A percentile compares a stretch with the other conserved stretches of the same genome.
These are phyloP conservation scores for Xylota segnis DNA, from an alignment of 2,888 invertebrate species.

Conservation along the genomic window DNA sequence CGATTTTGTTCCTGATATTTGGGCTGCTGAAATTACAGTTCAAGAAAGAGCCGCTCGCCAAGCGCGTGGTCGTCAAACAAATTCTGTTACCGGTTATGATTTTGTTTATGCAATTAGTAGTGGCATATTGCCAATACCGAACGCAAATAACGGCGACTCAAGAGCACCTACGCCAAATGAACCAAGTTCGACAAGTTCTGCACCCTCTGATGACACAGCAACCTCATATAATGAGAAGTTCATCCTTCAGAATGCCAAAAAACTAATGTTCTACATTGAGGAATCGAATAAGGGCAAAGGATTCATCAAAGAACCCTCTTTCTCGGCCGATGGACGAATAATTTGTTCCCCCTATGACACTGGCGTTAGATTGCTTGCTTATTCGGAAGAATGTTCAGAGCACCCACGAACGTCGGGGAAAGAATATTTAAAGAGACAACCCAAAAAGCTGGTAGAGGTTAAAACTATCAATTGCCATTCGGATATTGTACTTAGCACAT, in stretches of 20 bases:
- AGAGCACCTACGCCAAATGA: neutral
- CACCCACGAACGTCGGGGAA: conserved; percentile 85
- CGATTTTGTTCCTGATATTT: conserved; percentile 83
- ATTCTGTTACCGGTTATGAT: conserved; percentile 82
- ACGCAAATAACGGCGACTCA: neutral
- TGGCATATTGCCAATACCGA: conserved; percentile 81
- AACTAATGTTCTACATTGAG: conserved; percentile 92
- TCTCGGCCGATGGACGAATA: conserved; percentile 94
- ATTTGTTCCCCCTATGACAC: conserved; percentile 95
- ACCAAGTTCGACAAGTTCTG: neutral
- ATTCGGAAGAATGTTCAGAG: conserved; percentile 91
- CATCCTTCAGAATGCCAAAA: conserved; percentile 87
- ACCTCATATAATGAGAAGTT: conserved; percentile 63
- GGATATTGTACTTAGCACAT: conserved; percentile 94
- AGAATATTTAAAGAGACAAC: conserved; percentile 78
- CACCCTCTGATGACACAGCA: conserved; percentile 14
- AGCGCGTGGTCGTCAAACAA: conserved; percentile 80
- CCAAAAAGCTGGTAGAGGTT: conserved; percentile 87
- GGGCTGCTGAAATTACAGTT: conserved; percentile 84
- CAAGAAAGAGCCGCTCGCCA: conserved; percentile 83
- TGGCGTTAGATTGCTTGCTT: conserved; percentile 93
- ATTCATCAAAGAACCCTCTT: conserved; percentile 96
- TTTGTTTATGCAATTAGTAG: conserved; percentile 84
- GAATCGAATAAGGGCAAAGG: conserved; percentile 96
- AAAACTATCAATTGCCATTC: conserved; percentile 89